Conservation (phyloP, 2,113 vertebrate species). For the Thamnophis sirtalis region DNA sequence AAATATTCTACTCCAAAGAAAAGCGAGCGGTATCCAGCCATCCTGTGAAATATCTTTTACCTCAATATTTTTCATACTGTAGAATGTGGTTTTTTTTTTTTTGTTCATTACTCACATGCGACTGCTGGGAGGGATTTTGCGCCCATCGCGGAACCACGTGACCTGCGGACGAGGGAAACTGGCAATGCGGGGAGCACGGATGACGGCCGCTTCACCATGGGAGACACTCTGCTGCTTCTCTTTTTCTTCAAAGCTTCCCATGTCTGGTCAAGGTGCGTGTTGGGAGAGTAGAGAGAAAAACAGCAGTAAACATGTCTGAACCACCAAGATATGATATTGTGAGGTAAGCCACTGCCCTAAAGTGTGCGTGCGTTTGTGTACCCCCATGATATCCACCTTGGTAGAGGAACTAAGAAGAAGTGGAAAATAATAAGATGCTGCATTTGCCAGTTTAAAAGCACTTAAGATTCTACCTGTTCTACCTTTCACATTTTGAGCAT, state of each 20-base stretch:
- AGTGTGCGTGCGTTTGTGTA: not conserved
- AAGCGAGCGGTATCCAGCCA: not conserved
- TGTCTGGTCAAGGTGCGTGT: conserved; percentile 70
- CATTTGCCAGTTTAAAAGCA: not conserved
- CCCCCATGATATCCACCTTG: not conserved
- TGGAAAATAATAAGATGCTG: not conserved
- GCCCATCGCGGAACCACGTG: conserved; percentile 93
- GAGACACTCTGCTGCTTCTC: conserved; percentile 81
- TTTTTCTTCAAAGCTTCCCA: conserved; percentile 91
- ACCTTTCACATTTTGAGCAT: not conserved
- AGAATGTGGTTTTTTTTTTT: not conserved
- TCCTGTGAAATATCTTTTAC: not conserved
- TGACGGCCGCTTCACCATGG: conserved; percentile 89
- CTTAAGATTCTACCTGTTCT: not conserved
- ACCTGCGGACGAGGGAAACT: conserved; percentile 95
- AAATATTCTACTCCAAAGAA: not conserved
- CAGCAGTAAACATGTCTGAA: not conserved
- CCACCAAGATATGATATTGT: not conserved
- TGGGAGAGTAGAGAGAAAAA: not conserved
- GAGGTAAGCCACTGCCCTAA: not conserved
- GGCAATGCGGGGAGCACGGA: conserved; percentile 83
- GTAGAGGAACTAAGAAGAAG: not conserved
- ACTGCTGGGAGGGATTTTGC: conserved; percentile 95
- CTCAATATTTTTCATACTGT: no score
- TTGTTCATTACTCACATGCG: conserved; percentile 83